phyloP scores from a whole-genome alignment of 2,888 invertebrate genomes.

The Drosophila phalerata region DNA sequence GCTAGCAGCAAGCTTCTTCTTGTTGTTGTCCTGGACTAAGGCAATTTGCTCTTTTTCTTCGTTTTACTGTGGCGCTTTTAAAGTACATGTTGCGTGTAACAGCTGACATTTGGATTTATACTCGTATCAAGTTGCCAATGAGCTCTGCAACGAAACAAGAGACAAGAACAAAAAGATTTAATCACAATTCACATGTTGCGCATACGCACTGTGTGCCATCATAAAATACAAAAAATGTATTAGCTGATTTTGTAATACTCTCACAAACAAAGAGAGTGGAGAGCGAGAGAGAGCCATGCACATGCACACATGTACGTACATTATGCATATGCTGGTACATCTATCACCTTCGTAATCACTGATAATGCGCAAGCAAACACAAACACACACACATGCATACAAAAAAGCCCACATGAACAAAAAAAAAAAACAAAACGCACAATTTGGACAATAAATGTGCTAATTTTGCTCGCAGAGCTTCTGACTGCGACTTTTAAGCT shows the following conservation, averaged over 20 bases:
- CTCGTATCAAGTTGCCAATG: conserved; percentile 20
- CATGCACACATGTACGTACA: conserved; percentile 11
- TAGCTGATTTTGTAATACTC: conserved; percentile 37
- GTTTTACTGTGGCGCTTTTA: conserved; percentile 70
- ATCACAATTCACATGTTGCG: conserved; percentile 47
- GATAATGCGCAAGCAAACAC: conserved; percentile 53
- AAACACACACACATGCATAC: conserved; percentile 15
- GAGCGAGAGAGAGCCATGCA: conserved; percentile 3
- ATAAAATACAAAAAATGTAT: background rate
- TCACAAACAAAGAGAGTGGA: background rate
- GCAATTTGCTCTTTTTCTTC: conserved; percentile 72
- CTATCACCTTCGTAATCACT: conserved; percentile 62
- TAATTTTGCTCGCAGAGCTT: conserved; percentile 58
- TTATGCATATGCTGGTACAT: conserved; percentile 29
- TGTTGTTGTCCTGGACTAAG: conserved; percentile 56
- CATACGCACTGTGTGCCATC: conserved; percentile 59
- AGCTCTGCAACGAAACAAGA: conserved; percentile 45
- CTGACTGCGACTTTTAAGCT: conserved; percentile 21
- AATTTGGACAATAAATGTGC: conserved; percentile 60
- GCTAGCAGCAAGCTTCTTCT: conserved; percentile 47
- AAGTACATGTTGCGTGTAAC: conserved; percentile 73
- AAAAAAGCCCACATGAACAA: conserved; percentile 13
- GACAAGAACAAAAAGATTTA: conserved; percentile 7
- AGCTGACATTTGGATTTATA: conserved; percentile 66
- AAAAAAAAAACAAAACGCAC: conserved; percentile 41